phyloP scores from a whole-genome alignment of 2,888 invertebrate species.

The Tenthredo amoena region DNA sequence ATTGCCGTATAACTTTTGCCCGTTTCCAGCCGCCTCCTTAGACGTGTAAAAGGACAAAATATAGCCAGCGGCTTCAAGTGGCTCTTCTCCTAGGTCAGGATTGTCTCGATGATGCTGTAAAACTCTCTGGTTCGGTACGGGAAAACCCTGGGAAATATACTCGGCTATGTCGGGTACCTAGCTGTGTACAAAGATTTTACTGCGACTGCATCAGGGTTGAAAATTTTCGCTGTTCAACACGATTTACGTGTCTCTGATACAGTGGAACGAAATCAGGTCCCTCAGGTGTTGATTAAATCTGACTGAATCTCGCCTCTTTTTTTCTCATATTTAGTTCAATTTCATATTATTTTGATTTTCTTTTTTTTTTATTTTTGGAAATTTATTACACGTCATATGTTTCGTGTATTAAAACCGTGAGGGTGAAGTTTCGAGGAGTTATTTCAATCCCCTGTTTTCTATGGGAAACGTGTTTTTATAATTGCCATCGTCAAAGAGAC shows the following conservation, averaged over 20 bases:
- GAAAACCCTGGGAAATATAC: slow-evolving; percentile 1
- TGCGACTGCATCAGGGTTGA: background rate
- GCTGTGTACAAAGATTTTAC: background rate
- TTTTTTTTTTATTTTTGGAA: background rate
- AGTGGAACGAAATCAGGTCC: background rate
- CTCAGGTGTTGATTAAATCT: background rate
- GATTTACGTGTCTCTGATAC: background rate
- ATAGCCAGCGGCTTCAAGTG: slow-evolving; percentile 18
- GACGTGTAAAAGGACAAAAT: slow-evolving; percentile 10
- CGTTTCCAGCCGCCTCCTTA: background rate
- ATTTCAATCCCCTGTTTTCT: slow-evolving; percentile 16
- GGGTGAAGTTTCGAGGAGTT: background rate
- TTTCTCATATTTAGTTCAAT: background rate
- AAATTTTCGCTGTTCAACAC: background rate
- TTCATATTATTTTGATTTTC: background rate
- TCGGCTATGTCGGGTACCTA: background rate
- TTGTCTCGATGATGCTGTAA: slow-evolving; percentile 39
- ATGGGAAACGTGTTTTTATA: slow-evolving; percentile 10
- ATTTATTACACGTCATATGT: background rate
- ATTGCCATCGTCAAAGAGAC: slow-evolving; percentile 31
- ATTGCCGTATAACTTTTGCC: slow-evolving; percentile 23
- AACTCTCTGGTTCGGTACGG: slow-evolving; percentile 10
- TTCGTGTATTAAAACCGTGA: background rate
- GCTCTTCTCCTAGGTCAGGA: slow-evolving; percentile 38
- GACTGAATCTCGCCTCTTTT: background rate